Base-by-base conservation (phyloP, 2,113 vertebrate genomes). In the Mandrillus leucophaeus region DNA sequence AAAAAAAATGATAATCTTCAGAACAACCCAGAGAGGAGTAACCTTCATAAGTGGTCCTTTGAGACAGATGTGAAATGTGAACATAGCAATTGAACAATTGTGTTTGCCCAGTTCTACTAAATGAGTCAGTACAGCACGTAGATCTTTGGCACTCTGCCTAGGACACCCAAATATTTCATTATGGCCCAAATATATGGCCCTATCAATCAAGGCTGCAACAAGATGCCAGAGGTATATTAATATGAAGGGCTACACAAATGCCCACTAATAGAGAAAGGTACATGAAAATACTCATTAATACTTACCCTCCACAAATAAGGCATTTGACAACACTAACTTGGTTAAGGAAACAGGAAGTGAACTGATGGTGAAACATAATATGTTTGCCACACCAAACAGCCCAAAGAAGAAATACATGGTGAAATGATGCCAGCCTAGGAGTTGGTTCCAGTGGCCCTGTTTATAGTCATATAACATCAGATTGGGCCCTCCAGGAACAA, bases 371-470 rank as follows among this genome's bases (percentile, higher is more conserved):
- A 99, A 99, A 12, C 99, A 98, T 78, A 99, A 96, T 18, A 99
- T 98, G 32, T 99, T 99, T 50, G 99, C 98, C 18, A 99, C 92
- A 1, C 99, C 99, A 3, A 99, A 95, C 96, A 99, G 98, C 43
- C 99, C 99, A 18, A 99, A 99, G 98, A 99, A 99, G 89, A 99
- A 98, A 97, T 99, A 99, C 99, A 99, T 99, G 97, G 99, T 99
- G 90, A 98, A 97, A 23, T 99, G 99, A 78, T 99, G 99, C 99
- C 99, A 99, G 98, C 99, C 99, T 98, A 99, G 99, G 95, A 99
- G 96, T 57, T 99, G 97, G 20, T 99, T 96, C 99, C 99, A 99
- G 52, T 99, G 99, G 78, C 99, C 98, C 95, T 99, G 98, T 64
- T 99, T 97, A 0, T 98, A 98, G 97, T 99, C 97, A 48, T 99